phyloP scores from a whole-genome alignment of 1,140 invertebrate genomes.

The Drosophila bipectinata region DNA sequence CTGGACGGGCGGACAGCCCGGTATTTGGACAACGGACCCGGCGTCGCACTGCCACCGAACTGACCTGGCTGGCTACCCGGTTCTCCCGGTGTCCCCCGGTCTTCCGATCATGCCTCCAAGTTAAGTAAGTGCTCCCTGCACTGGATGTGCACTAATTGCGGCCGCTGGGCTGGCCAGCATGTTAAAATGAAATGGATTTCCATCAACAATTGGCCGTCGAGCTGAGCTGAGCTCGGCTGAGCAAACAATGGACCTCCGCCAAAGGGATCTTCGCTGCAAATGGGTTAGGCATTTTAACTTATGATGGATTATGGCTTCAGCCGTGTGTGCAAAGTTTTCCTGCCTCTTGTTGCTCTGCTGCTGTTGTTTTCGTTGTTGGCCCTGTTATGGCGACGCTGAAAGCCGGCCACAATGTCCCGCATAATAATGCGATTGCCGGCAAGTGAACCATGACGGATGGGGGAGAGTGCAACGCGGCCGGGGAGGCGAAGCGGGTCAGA shows the following conservation, averaged over 20 bases:
- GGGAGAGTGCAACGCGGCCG: slow-evolving; percentile 2
- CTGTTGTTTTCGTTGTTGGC: background rate
- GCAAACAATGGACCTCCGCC: slow-evolving; percentile 27
- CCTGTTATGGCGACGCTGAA: slow-evolving; percentile 39
- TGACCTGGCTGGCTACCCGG: slow-evolving; percentile 6
- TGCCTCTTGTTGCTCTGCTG: slow-evolving; percentile 12
- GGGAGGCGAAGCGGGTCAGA: background rate
- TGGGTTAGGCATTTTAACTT: slow-evolving; percentile 65
- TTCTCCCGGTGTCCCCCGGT: background rate
- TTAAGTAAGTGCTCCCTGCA: slow-evolving; percentile 49
- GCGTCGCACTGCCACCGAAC: slow-evolving; percentile 3
- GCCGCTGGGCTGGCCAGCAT: slow-evolving; percentile 58
- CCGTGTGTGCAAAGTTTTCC: slow-evolving; percentile 38
- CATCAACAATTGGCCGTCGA: slow-evolving; percentile 74
- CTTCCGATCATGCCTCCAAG: slow-evolving; percentile 32
- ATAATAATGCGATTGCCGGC: slow-evolving; percentile 72
- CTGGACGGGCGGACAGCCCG: slow-evolving; percentile 12
- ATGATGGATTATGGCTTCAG: slow-evolving; percentile 73
- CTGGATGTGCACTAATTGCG: slow-evolving; percentile 80
- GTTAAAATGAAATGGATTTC: slow-evolving; percentile 83
- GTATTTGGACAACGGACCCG: slow-evolving; percentile 10
- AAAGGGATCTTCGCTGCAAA: slow-evolving; percentile 47
- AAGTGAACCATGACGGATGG: slow-evolving; percentile 39
- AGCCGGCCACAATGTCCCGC: slow-evolving; percentile 59
- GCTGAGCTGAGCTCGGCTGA: slow-evolving; percentile 4